Conservation (phyloP, 1,140 invertebrate genomes). For the Drosophila tristis region DNA sequence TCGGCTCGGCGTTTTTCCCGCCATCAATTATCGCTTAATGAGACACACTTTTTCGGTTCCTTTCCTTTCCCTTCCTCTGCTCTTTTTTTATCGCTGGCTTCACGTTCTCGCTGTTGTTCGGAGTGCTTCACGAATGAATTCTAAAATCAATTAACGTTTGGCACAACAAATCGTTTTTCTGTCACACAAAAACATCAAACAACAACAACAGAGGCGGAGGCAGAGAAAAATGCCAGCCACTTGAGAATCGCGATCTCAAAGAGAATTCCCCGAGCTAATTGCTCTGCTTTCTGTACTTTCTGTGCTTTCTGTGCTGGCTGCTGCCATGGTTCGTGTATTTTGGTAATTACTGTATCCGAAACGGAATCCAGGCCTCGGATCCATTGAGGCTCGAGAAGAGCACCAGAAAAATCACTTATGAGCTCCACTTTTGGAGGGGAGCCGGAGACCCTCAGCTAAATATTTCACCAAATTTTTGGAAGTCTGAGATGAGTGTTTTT, state of each 20-base stretch:
- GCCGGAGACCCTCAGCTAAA: too few relatives aligned
- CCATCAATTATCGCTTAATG: slow-evolving; percentile 69
- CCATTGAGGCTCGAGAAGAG: slow-evolving; percentile 3
- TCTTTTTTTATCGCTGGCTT: slow-evolving; percentile 10
- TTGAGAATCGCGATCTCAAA: slow-evolving; percentile 31
- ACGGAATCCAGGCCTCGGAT: background rate
- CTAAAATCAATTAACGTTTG: slow-evolving; percentile 82
- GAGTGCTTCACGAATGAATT: slow-evolving; percentile 69
- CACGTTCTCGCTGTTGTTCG: slow-evolving; percentile 10
- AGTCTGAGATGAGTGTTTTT: too few relatives aligned
- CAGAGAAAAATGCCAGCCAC: slow-evolving; percentile 36
- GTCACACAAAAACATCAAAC: slow-evolving; percentile 73
- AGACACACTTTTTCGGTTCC: slow-evolving; percentile 44
- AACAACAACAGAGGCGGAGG: slow-evolving; percentile 24
- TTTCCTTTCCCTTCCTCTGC: background rate
- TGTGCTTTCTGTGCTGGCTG: slow-evolving; percentile 3
- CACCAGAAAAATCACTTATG: slow-evolving; percentile 1
- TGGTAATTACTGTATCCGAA: slow-evolving; percentile 45
- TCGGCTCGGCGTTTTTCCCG: slow-evolving; percentile 1
- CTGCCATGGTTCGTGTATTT: slow-evolving; percentile 37
- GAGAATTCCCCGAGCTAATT: slow-evolving; percentile 41
- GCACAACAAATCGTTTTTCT: slow-evolving; percentile 81
- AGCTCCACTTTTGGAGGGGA: too few relatives aligned
- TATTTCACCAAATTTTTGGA: too few relatives aligned
- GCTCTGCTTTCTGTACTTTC: slow-evolving; percentile 27